phyloP scores from a whole-genome alignment of 2,797 vertebrate species.

The Epinephelus awoara region DNA sequence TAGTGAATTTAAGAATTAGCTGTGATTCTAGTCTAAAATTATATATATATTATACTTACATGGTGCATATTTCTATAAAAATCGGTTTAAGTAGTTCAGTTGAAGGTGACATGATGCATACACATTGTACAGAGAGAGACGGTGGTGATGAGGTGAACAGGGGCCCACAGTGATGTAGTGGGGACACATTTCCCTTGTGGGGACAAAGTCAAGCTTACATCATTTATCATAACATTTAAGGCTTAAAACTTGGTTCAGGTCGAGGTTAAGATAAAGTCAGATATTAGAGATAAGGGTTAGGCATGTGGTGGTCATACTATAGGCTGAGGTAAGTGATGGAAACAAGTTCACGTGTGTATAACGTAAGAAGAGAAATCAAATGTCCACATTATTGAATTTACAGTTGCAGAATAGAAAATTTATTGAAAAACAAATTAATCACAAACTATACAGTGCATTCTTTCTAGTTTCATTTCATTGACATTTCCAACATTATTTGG shows the following conservation, averaged over 20 bases:
- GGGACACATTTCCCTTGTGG: neutral
- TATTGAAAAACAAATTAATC: constrained; percentile 71
- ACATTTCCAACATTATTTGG: constrained; percentile 62
- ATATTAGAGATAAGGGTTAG: neutral
- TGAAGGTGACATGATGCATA: neutral
- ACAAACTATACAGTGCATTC: constrained; percentile 75
- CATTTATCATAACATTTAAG: neutral
- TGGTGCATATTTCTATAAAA: neutral
- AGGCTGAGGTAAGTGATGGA: neutral
- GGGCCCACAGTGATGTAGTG: neutral
- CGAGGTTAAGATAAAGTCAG: no score
- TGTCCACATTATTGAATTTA: neutral
- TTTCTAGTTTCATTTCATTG: constrained; percentile 47
- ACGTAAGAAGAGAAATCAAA: neutral
- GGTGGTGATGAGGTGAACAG: neutral
- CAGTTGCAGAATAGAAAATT: constrained; percentile 67
- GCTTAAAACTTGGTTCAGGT: no score
- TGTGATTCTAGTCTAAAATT: no score
- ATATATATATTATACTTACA: neutral
- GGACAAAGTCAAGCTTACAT: constrained; percentile 3
- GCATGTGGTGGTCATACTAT: neutral
- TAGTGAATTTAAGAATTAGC: no score
- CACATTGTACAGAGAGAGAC: neutral
- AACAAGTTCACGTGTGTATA: neutral
- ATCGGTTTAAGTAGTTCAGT: neutral